A percentile compares a stretch with the other conserved stretches of the same genome.
Conservation (phyloP, 2,888 invertebrate genomes). For the Zhengitettix transpicula region DNA sequence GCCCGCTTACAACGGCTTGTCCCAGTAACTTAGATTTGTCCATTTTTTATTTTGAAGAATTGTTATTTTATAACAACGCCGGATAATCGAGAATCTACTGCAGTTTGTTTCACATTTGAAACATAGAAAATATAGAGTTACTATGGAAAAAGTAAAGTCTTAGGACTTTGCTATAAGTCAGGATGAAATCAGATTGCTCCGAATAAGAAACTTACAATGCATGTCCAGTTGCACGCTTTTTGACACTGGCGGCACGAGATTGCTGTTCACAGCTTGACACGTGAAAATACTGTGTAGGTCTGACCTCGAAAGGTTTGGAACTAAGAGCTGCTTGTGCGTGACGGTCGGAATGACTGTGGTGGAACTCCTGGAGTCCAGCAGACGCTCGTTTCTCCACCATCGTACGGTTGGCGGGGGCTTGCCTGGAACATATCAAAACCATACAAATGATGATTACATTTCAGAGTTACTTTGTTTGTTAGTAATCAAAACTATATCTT, state of each 20-base stretch:
- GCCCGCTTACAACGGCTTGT: too few relatives aligned
- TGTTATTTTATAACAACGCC: too few relatives aligned
- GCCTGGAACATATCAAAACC: constrained; percentile 29
- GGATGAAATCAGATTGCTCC: not conserved
- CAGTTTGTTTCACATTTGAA: too few relatives aligned
- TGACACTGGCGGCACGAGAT: constrained; percentile 45
- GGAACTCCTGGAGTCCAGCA: constrained; percentile 39
- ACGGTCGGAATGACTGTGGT: constrained; percentile 9
- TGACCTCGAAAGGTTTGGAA: constrained; percentile 36
- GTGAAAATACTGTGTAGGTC: constrained; percentile 50
- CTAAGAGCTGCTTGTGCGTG: constrained; percentile 24
- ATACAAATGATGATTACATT: too few relatives aligned
- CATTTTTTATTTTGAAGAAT: too few relatives aligned
- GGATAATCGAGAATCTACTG: too few relatives aligned
- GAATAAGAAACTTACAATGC: constrained; percentile 32
- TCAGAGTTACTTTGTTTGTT: too few relatives aligned
- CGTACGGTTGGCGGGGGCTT: constrained; percentile 53
- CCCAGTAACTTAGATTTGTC: too few relatives aligned
- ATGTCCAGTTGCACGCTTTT: constrained; percentile 51
- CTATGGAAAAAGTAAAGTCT: too few relatives aligned
- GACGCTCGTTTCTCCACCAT: constrained; percentile 56
- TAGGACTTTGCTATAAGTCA: too few relatives aligned
- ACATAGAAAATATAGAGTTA: too few relatives aligned
- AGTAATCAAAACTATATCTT: too few relatives aligned
- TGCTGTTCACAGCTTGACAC: constrained; percentile 56